phyloP scores from a whole-genome alignment of 2,797 vertebrate genomes.

The Brotula barbata region DNA sequence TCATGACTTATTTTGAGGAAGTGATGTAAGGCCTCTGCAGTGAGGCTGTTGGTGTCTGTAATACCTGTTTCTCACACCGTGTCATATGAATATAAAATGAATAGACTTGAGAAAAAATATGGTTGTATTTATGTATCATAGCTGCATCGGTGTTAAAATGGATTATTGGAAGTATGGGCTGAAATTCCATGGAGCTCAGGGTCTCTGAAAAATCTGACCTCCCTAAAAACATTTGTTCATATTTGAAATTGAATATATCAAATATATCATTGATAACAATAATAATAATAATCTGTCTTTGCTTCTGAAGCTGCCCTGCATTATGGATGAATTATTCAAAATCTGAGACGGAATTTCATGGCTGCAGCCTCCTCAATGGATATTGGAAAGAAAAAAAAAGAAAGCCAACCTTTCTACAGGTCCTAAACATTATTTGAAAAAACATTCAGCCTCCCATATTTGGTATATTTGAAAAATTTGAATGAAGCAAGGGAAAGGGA shows the following conservation, averaged over 20 bases:
- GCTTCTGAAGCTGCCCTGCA: not conserved
- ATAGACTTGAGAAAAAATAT: not conserved
- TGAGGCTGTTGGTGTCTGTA: conserved; percentile 56
- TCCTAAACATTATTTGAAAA: no score
- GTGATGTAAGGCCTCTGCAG: conserved; percentile 81
- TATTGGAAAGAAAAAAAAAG: no score
- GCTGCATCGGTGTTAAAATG: not conserved
- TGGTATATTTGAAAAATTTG: no score
- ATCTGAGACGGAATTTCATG: no score
- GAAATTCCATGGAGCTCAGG: conserved; percentile 7
- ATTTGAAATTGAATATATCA: not conserved
- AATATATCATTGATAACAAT: conserved; percentile 2
- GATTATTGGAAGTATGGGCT: not conserved
- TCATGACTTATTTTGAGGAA: conserved; percentile 85
- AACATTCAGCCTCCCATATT: no score
- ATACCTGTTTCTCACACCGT: conserved; percentile 10
- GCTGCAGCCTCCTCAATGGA: no score
- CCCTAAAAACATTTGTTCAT: no score
- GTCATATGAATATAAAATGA: conserved; percentile 2
- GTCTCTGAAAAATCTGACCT: conserved; percentile 19
- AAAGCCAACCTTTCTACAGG: no score
- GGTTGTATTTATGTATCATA: not conserved
- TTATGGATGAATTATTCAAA: no score
- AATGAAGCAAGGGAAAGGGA: no score
- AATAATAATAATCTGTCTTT: conserved; percentile 5